Evolutionary conservation across 2,113 vertebrate species (phyloP).

Genomic region (Budorcas taxicolor): DNA sequence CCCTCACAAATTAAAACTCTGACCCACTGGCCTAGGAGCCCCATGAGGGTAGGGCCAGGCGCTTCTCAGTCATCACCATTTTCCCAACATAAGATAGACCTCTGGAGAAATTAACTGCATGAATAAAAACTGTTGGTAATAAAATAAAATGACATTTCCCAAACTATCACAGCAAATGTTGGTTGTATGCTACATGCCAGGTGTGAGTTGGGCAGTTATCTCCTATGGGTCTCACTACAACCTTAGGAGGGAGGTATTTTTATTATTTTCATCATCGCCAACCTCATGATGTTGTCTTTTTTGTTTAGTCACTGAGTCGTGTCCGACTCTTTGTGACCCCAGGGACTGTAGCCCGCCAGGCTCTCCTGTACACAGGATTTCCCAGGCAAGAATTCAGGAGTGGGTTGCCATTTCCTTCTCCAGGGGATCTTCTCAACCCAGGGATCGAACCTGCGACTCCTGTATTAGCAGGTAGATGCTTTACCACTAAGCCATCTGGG

Average conservation of each 20-base stretch:
- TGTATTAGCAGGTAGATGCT: neutral
- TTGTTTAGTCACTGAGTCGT: neutral
- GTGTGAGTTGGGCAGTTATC: neutral
- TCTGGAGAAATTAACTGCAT: neutral
- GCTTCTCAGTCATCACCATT: neutral
- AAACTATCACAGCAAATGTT: neutral
- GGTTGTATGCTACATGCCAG: neutral
- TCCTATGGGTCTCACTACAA: neutral
- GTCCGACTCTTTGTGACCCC: neutral
- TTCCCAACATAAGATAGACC: neutral
- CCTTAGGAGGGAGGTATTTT: neutral
- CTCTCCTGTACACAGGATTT: neutral
- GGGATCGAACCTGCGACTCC: neutral
- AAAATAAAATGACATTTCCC: neutral
- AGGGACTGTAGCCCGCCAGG: neutral
- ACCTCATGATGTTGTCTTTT: neutral
- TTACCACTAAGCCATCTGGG: neutral
- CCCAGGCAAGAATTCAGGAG: neutral
- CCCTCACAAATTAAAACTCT: neutral
- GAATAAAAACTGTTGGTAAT: neutral
- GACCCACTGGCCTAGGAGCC: neutral
- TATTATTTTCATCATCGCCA: neutral
- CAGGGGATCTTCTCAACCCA: neutral
- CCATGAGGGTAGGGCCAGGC: neutral
- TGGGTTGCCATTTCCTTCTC: neutral